Evolutionary conservation across 2,113 vertebrate species (phyloP), one percentile per base, ranked within the genome.

Genomic region (Syrrhaptes paradoxus): DNA sequence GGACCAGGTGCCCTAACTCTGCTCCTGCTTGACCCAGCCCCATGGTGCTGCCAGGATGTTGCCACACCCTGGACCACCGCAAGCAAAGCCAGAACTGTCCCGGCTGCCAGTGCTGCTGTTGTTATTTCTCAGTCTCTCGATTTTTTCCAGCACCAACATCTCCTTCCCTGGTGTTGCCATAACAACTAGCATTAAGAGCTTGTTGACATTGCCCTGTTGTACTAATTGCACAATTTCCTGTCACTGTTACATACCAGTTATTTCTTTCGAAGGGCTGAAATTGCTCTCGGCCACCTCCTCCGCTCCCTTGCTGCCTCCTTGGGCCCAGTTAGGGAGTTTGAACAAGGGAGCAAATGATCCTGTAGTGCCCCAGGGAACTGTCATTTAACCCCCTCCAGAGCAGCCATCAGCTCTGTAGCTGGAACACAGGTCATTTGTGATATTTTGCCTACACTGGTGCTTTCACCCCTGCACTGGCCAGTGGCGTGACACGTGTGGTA

Each of bases 181-280:
- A 97, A 97, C 97, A 97, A 97, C 97, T 93, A 96, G 92, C 94
- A 1, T 96, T 96, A 96, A 94, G 89, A 94, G 96, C 96, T 96
- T 97, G 96, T 97, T 97, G 97, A 97, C 97, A 97, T 89, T 96
- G 97, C 95, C 97, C 93, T 34, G 90, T 95, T 97, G 94, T 91
- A 95, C 97, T 97, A 97, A 97, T 97, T 97, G 96, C 96, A 97
- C 96, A 92, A 95, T 97, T 97, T 97, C 95, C 97, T 96, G 73
- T 87, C 96, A 85, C 96, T 85, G 96, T 89, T 97, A 96, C 63
- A 90, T 65, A 76, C 90, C 94, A 95, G 96, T 95, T 97, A 95
- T 93, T 97, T 91, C 96, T 95, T 96, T 93, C 29, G 57, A 96
- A 96, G 95, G 90, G 85, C 90, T 94, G 94, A 95, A 97, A 97